These are phyloP conservation scores for Zaprionus obscuricornis DNA, from an alignment of 2,888 invertebrate species.

Conservation along the genomic window DNA sequence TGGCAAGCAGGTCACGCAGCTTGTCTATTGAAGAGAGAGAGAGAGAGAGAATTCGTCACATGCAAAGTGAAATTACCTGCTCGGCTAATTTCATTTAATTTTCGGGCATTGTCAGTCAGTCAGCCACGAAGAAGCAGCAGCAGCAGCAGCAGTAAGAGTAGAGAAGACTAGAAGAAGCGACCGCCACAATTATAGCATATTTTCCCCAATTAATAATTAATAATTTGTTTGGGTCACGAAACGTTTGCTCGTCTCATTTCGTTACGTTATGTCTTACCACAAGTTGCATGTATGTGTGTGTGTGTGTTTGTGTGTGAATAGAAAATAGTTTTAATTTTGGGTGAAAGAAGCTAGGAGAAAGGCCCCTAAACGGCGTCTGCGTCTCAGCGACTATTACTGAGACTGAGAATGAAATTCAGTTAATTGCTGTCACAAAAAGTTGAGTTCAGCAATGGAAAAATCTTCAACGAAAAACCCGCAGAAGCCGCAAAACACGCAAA, in stretches of 20 bases:
- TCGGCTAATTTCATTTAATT: constrained; percentile 81
- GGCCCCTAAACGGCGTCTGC: constrained; percentile 10
- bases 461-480: constrained; percentile 16
- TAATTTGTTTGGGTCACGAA: constrained; percentile 82
- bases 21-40: not conserved
- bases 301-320: constrained; percentile 41
- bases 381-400: constrained; percentile 22
- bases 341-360: constrained; percentile 47
- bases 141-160: constrained; percentile 4
- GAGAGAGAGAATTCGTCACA: constrained; percentile 59
- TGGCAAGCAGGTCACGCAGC: constrained; percentile 41
- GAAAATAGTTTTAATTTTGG: no score
- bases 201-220: constrained; percentile 81
- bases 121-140: constrained; percentile 20
- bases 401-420: constrained; percentile 65
- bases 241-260: constrained; percentile 26
- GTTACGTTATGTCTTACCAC: constrained; percentile 17
- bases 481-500: constrained; percentile 61
- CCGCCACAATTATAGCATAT: constrained; percentile 79
- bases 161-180: constrained; percentile 48
- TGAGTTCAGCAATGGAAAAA: no score
- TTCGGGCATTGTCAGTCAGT: constrained; percentile 64
- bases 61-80: constrained; percentile 75
- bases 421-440: constrained; percentile 79
- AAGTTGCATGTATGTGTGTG: not conserved